Base-by-base conservation (phyloP, 2,113 vertebrate genomes). In the Apaloderma vittatum region DNA sequence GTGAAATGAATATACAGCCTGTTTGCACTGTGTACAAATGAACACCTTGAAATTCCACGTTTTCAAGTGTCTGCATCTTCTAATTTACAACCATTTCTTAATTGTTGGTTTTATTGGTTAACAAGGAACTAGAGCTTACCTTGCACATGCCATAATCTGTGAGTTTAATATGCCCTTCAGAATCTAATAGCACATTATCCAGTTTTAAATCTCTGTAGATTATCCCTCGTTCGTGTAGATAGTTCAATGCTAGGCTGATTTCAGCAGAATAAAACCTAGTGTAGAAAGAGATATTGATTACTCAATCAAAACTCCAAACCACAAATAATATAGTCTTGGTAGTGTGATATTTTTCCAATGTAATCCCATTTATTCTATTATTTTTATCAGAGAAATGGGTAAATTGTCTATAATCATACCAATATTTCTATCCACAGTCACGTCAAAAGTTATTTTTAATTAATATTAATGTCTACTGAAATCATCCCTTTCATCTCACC, bases 91-190 rank as follows among this genome's bases (percentile, higher is more conserved):
- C 3, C 15, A 62, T 74, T 86, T 40, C 32, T 92, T 71, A 77
- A 55, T 8, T 46, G 29, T 10, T 80, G 16, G 71, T 90, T 92
- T 90, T 37, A 40, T 43, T 43, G 9, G 8, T 57, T 58, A 87
- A 34, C 15, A 84, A 93, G 23, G 36, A 89, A 85, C 86, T 90
- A 75, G 20, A 77, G 21, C 96, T 79, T 94, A 99, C 99, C 99
- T 99, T 99, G 98, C 99, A 99, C 99, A 99, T 99, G 98, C 99
- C 99, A 32, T 99, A 99, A 98, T 99, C 99, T 86, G 99, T 99
- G 76, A 99, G 99, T 97, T 99, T 99, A 97, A 99, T 99, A 98
- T 99, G 99, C 82, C 99, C 99, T 97, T 99, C 99, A 23, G 99
- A 99, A 95, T 99, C 99, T 86, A 99, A 98, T 26, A 99, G 98